Conservation (phyloP, 2,113 vertebrate genomes). For the Orientallactaga bullata region DNA sequence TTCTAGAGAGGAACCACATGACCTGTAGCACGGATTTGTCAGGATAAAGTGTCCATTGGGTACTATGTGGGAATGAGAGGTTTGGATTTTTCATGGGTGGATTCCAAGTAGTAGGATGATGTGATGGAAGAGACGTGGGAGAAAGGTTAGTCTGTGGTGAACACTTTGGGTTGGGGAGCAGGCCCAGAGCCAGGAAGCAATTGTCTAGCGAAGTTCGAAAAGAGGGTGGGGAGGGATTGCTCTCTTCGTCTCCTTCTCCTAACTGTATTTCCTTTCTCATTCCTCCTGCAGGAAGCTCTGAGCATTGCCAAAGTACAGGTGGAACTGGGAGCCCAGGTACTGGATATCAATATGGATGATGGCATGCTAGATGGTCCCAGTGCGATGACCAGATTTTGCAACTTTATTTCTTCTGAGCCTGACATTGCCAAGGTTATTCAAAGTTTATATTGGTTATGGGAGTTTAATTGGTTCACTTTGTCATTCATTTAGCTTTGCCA, state of each 20-base stretch:
- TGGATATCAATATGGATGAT: conserved; percentile 99
- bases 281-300: conserved; percentile 91
- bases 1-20: not conserved
- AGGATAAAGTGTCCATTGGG: not conserved
- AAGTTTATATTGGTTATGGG: not conserved
- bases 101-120: not conserved
- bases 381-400: conserved; percentile 97
- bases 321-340: conserved; percentile 97
- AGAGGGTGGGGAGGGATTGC: not conserved
- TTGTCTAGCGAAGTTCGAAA: not conserved
- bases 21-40: not conserved
- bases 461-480: not conserved
- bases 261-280: not conserved
- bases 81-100: not conserved
- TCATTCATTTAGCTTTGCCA: not conserved
- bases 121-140: not conserved
- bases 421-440: conserved; percentile 94
- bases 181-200: not conserved
- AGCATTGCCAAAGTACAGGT: conserved; percentile 95
- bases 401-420: conserved; percentile 94
- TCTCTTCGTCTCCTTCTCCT: not conserved
- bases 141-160: not conserved
- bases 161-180: too few relatives aligned
- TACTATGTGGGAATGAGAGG: too few relatives aligned
- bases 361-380: conserved; percentile 95